These are phyloP conservation scores for Drosophila borborema DNA, from an alignment of 2,888 invertebrate genomes.

Conservation along the genomic window DNA sequence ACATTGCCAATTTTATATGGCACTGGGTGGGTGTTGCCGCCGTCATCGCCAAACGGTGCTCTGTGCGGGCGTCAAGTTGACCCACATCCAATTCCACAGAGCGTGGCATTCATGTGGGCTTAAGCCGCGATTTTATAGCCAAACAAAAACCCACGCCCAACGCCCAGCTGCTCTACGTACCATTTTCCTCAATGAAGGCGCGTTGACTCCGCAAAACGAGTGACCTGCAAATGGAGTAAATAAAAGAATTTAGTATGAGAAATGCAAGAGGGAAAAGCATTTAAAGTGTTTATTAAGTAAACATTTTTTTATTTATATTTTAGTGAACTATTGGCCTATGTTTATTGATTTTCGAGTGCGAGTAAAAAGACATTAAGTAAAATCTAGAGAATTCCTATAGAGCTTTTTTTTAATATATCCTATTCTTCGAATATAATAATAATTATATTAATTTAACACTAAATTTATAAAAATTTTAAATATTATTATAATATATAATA, in stretches of 20 bases:
- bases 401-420: too few relatives aligned
- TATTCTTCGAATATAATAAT: too few relatives aligned
- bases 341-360: background rate
- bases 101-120: constrained; percentile 64
- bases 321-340: background rate
- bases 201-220: constrained; percentile 84
- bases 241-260: constrained; percentile 32
- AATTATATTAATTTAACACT: too few relatives aligned
- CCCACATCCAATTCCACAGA: constrained; percentile 64
- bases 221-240: constrained; percentile 78
- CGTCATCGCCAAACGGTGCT: constrained; percentile 20
- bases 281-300: background rate
- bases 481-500: too few relatives aligned
- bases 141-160: constrained; percentile 58
- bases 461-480: too few relatives aligned
- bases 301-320: background rate
- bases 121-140: constrained; percentile 52
- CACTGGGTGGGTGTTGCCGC: constrained; percentile 26
- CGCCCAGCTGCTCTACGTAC: constrained; percentile 73
- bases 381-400: too few relatives aligned
- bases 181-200: constrained; percentile 84
- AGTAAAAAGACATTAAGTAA: too few relatives aligned
- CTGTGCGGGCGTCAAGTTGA: constrained; percentile 75
- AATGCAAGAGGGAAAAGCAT: background rate
- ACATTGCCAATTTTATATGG: constrained; percentile 17